Conservation (phyloP, 2,888 invertebrate species). For the Acleris cristana region DNA sequence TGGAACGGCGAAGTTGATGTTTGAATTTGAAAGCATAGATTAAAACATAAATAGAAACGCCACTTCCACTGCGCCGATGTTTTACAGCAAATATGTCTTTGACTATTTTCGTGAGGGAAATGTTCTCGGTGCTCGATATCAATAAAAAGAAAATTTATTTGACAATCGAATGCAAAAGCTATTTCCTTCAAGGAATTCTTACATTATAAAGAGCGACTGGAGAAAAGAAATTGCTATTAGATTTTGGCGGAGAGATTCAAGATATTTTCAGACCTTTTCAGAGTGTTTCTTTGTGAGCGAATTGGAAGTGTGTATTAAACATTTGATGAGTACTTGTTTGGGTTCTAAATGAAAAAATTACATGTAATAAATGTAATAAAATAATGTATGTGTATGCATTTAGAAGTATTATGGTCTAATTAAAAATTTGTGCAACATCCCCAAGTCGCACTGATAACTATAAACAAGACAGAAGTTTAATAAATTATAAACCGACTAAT, state of each 20-base stretch:
- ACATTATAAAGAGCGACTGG: conserved; percentile 33
- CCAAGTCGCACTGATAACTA: no score
- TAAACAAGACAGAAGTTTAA: no score
- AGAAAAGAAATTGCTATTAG: conserved; percentile 38
- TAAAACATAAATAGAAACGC: conserved; percentile 16
- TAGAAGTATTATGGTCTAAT: no score
- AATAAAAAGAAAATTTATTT: conserved; percentile 37
- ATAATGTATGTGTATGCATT: no score
- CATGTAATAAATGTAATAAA: no score
- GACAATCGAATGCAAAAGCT: conserved; percentile 38
- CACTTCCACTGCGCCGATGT: not conserved
- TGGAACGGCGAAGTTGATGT: conserved; percentile 26
- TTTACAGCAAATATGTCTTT: not conserved
- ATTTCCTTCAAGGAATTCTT: conserved; percentile 38
- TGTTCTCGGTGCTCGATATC: conserved; percentile 28
- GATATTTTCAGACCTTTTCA: conserved; percentile 28
- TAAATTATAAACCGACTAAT: no score
- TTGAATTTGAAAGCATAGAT: conserved; percentile 39
- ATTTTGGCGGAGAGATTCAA: conserved; percentile 32
- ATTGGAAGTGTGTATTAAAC: conserved; percentile 13
- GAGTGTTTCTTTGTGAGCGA: conserved; percentile 20
- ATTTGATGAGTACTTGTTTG: conserved; percentile 13
- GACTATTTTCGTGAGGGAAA: conserved; percentile 19
- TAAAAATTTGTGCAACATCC: no score
- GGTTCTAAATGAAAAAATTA: not conserved